phyloP scores from a whole-genome alignment of 2,797 vertebrate genomes.

The Ambastaia sidthimunki region DNA sequence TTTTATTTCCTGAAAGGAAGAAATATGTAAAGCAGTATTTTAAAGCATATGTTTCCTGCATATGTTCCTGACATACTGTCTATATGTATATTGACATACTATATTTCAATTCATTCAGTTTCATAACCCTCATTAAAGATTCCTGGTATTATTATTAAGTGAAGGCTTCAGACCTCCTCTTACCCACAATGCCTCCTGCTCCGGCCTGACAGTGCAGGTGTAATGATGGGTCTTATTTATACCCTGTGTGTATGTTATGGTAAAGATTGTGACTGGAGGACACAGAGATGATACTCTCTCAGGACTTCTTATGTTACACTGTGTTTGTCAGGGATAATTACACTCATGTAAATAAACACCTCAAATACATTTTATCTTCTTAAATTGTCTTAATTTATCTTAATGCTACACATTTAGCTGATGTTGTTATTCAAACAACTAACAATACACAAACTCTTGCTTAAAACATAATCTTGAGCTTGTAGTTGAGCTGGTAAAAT shows the following conservation, averaged over 20 bases:
- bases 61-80: background rate
- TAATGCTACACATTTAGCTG: too few species aligned
- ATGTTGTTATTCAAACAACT: too few species aligned
- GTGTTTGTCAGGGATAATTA: background rate
- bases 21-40: background rate
- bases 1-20: background rate
- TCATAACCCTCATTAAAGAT: background rate
- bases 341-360: background rate
- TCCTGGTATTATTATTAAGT: too few species aligned
- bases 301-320: conserved; percentile 19
- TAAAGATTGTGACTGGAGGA: conserved; percentile 34
- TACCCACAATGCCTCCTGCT: conserved; percentile 19
- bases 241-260: background rate
- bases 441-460: too few species aligned
- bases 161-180: background rate
- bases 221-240: conserved; percentile 12
- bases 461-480: too few species aligned
- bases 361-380: background rate
- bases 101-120: too few species aligned
- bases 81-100: too few species aligned
- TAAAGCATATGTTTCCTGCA: background rate
- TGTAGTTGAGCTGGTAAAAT: too few species aligned
- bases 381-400: too few species aligned
- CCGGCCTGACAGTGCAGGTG: background rate
- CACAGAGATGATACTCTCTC: background rate